Percentiles rank a stretch among this genome's conserved stretches.
These are phyloP conservation scores for Borostomias antarcticus DNA, from an alignment of 2,797 vertebrate species.

Conservation along the genomic window DNA sequence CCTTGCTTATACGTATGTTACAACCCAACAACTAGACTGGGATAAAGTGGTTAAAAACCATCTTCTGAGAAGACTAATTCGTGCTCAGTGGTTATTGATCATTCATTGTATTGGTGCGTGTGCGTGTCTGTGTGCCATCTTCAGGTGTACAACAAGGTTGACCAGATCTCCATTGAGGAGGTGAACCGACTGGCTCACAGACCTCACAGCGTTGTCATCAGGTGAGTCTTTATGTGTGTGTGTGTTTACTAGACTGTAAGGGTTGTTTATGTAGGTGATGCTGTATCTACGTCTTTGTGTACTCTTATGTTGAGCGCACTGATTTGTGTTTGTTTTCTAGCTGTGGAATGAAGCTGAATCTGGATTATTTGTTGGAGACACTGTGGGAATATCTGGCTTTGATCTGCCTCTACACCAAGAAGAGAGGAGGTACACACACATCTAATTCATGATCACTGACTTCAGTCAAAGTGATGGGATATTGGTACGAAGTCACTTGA, in stretches of 20 bases:
- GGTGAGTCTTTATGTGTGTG: slow-evolving; percentile 64
- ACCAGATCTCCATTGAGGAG: slow-evolving; percentile 98
- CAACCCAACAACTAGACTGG: no score
- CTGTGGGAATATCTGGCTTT: slow-evolving; percentile 96
- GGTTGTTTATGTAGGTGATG: no score
- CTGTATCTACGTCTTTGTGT: not conserved
- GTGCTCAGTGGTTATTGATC: not conserved
- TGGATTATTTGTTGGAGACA: slow-evolving; percentile 93
- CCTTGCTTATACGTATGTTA: slow-evolving; percentile 93
- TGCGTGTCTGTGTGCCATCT: slow-evolving; percentile 26
- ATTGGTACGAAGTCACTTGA: no score
- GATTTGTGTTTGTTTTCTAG: slow-evolving; percentile 61
- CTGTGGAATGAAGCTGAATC: slow-evolving; percentile 97
- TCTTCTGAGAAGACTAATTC: not conserved
- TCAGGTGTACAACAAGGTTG: slow-evolving; percentile 99
- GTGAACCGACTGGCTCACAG: slow-evolving; percentile 91
- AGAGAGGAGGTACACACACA: slow-evolving; percentile 87
- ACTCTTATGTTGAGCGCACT: not conserved
- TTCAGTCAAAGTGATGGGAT: no score
- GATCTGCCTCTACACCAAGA: slow-evolving; percentile 98
- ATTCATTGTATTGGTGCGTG: not conserved
- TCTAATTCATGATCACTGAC: no score
- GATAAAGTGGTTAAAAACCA: no score
- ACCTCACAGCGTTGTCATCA: slow-evolving; percentile 93
- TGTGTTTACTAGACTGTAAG: not conserved